These are phyloP conservation scores for Etheostoma cragini DNA, from an alignment of 2,113 vertebrate species.

Conservation along the genomic window DNA sequence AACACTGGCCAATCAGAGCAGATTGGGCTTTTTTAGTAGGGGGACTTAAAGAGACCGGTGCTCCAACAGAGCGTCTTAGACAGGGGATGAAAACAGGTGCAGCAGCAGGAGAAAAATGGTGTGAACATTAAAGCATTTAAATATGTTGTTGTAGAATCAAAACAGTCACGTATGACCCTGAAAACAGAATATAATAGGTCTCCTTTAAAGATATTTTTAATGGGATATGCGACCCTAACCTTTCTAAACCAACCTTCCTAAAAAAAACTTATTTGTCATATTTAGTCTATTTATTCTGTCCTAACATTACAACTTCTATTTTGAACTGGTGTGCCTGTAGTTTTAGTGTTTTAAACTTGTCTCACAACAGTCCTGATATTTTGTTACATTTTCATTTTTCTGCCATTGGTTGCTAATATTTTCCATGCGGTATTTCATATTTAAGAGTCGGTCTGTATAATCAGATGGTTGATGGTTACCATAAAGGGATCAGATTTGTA, in stretches of 20 bases:
- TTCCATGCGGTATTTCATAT: conserved; percentile 63
- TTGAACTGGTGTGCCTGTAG: conserved; percentile 48
- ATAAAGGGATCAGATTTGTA: conserved; percentile 68
- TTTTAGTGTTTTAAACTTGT: conserved; percentile 10
- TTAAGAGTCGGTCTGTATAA: conserved; percentile 39
- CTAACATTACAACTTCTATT: conserved; percentile 7
- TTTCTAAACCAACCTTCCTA: conserved; percentile 1
- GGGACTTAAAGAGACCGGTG: no score
- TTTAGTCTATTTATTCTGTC: conserved; percentile 53
- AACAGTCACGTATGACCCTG: no score
- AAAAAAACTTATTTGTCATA: conserved; percentile 15
- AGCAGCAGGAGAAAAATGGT: no score
- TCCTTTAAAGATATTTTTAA: conserved; percentile 11
- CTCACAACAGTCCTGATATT: conserved; percentile 21
- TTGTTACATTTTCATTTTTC: conserved; percentile 39
- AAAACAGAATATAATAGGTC: no score
- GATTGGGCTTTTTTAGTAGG: no score
- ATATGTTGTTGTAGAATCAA: no score
- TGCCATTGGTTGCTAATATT: conserved; percentile 55
- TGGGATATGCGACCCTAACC: background rate
- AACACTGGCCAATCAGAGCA: no score
- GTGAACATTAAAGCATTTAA: no score
- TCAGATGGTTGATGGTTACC: conserved; percentile 52
- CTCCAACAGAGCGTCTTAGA: no score
- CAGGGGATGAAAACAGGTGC: no score